Percentiles rank a stretch among this genome's conserved stretches.
Evolutionary conservation across 2,797 vertebrate genomes (phyloP).

Genomic region (Chrosomus eos): DNA sequence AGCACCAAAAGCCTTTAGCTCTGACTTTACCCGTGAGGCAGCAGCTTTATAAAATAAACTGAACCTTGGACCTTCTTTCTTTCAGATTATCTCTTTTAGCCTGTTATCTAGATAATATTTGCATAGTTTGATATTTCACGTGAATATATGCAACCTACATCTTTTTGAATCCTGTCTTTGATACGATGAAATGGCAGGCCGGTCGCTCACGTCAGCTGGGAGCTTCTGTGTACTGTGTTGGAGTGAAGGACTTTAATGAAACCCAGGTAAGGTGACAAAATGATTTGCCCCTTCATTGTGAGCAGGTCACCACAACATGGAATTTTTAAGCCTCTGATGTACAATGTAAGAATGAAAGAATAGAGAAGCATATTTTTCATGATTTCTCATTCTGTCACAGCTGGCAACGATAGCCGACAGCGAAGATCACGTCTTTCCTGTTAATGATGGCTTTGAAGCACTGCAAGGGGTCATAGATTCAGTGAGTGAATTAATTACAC

Average conservation of each 20-base stretch:
- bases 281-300: neutral
- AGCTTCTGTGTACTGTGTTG: constrained; percentile 95
- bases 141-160: neutral
- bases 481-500: constrained; percentile 70
- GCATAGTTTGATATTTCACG: constrained; percentile 9
- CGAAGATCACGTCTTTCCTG: constrained; percentile 95
- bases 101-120: neutral
- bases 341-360: neutral
- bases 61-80: neutral
- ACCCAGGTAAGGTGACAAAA: constrained; percentile 85
- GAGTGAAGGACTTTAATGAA: constrained; percentile 98
- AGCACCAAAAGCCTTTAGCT: neutral
- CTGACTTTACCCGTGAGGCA: neutral
- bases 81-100: neutral
- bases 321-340: neutral
- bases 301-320: neutral
- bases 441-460: constrained; percentile 94
- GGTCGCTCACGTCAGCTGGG: constrained; percentile 90
- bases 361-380: neutral
- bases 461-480: constrained; percentile 96
- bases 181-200: constrained; percentile 76
- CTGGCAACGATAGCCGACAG: constrained; percentile 96
- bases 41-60: neutral
- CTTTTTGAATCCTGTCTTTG: neutral
- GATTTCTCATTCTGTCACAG: constrained; percentile 70